Conservation (phyloP, 2,888 invertebrate genomes). For the Diadegma fenestrale region DNA sequence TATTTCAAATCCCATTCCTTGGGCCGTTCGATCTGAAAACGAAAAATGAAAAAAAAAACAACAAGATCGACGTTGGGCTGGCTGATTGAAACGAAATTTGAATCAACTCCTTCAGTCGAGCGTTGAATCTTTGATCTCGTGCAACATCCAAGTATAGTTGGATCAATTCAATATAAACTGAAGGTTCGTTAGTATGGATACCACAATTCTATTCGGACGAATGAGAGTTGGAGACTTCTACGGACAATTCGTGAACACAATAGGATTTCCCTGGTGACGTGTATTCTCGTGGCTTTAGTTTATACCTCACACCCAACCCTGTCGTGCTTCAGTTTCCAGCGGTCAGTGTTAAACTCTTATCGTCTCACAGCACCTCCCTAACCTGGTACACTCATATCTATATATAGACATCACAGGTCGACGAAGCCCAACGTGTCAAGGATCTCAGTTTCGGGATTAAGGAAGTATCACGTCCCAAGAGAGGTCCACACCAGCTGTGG, state of each 20-base stretch:
- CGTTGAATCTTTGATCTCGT: slow-evolving; percentile 25
- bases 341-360: slow-evolving; percentile 62
- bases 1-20: neutral
- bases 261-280: slow-evolving; percentile 61
- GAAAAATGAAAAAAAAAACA: neutral
- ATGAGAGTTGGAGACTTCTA: slow-evolving; percentile 28
- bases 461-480: slow-evolving; percentile 45
- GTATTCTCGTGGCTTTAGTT: slow-evolving; percentile 49
- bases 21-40: neutral
- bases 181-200: slow-evolving; percentile 26
- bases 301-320: slow-evolving; percentile 18
- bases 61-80: neutral
- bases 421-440: slow-evolving; percentile 47
- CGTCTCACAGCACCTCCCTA: slow-evolving; percentile 12
- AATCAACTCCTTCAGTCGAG: slow-evolving; percentile 13
- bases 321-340: slow-evolving; percentile 53
- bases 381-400: neutral
- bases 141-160: slow-evolving; percentile 8
- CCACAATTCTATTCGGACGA: slow-evolving; percentile 41
- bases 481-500: slow-evolving; percentile 19
- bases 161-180: slow-evolving; percentile 1
- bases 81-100: slow-evolving; percentile 16
- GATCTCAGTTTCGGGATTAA: slow-evolving; percentile 61
- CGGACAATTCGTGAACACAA: slow-evolving; percentile 42
- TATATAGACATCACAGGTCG: slow-evolving; percentile 2